These are phyloP conservation scores for Eupeodes latifasciatus DNA, from an alignment of 2,888 invertebrate species.

Conservation along the genomic window DNA sequence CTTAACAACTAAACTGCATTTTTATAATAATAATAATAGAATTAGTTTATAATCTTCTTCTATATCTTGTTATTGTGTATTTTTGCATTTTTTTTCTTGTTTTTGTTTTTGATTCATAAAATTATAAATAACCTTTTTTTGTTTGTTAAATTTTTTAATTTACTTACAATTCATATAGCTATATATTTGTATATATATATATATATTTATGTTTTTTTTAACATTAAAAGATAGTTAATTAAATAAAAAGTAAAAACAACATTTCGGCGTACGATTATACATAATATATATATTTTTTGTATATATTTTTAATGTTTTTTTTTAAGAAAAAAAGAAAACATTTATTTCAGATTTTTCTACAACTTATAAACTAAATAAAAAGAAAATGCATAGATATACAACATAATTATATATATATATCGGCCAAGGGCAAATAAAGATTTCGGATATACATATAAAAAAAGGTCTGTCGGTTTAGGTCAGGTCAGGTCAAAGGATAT, in stretches of 20 bases:
- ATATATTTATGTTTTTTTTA: constrained; percentile 21
- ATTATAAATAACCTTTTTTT: constrained; percentile 24
- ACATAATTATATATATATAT: constrained; percentile 7
- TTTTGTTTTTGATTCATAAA: constrained; percentile 42
- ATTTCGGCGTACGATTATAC: constrained; percentile 1
- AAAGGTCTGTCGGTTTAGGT: constrained; percentile 1
- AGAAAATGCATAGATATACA: constrained; percentile 65
- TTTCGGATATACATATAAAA: constrained; percentile 7
- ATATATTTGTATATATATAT: constrained; percentile 36
- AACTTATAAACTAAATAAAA: constrained; percentile 68
- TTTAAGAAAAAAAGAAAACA: neutral
- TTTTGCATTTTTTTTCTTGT: constrained; percentile 18
- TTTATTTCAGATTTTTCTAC: constrained; percentile 48
- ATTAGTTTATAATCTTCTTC: constrained; percentile 72
- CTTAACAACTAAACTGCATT: constrained; percentile 63
- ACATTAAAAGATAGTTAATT: constrained; percentile 18
- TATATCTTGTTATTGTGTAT: constrained; percentile 55
- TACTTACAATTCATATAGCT: constrained; percentile 72
- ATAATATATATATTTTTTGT: neutral
- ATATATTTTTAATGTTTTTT: constrained; percentile 13
- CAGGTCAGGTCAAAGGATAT: constrained; percentile 34
- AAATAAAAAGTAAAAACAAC: constrained; percentile 31
- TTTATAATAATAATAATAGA: constrained; percentile 26
- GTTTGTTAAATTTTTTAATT: constrained; percentile 25
- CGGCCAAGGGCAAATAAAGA: neutral